Evolutionary conservation across 2,113 vertebrate species (phyloP), one percentile per base, ranked within the genome.

Genomic region (Syngnathus typhle): DNA sequence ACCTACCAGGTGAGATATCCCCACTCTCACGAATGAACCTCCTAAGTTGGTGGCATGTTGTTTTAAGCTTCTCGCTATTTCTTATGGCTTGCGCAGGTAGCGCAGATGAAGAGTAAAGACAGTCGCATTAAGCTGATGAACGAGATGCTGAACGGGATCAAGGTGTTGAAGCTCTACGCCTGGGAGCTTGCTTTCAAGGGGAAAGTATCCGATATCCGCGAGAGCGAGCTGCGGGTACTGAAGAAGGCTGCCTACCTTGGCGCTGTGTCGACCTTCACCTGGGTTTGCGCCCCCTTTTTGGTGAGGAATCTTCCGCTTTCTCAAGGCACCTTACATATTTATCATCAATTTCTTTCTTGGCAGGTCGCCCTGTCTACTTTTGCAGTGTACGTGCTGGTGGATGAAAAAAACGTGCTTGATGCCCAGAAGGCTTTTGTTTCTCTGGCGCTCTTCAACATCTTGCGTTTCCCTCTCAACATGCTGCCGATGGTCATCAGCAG

Each of bases 81-180:
- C 3, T 32, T 3, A 2, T 32, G 27, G 27, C 27, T 32, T 39
- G 6, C 36, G 55, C 60, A 99, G 97, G 95, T 98, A 68, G 92
- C 94, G 12, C 96, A 98, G 86, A 99, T 99, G 97, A 97, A 97
- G 88, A 95, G 89, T 76, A 99, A 99, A 76, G 97, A 99, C 88
- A 93, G 79, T 70, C 89, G 97, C 79, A 98, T 98, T 51, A 99
- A 98, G 87, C 92, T 99, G 84, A 98, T 98, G 95, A 97, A 98
- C 6, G 97, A 99, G 87, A 94, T 99, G 74, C 91, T 99, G 73
- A 98, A 94, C 0, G 96, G 97, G 27, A 96, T 99, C 85, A 98
- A 95, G 79, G 96, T 98, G 65, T 85, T 99, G 27, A 99, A 99
- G 87, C 92, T 99, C 6, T 98, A 99, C 0, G 97, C 96, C 62